Conservation (phyloP, 2,797 vertebrate genomes). For the Lacerta agilis region DNA sequence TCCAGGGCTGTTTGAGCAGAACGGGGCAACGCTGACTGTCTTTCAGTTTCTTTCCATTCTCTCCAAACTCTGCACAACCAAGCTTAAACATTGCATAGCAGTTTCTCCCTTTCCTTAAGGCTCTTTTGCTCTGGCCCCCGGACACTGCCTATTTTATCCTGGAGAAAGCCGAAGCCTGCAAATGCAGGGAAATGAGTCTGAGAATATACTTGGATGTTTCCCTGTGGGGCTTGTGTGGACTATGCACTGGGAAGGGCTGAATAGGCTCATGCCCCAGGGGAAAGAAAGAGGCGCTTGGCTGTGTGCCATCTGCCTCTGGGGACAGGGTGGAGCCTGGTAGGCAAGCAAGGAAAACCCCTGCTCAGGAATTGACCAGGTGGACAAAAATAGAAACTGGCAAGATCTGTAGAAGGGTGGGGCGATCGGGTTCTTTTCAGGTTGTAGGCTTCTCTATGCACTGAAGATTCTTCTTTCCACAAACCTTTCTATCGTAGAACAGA, state of each 20-base stretch:
- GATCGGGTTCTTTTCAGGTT: neutral
- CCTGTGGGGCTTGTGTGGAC: neutral
- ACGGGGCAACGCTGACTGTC: neutral
- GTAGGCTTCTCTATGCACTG: neutral
- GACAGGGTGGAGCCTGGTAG: neutral
- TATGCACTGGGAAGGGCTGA: neutral
- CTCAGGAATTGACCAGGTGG: neutral
- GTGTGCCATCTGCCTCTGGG: neutral
- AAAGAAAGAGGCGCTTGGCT: neutral
- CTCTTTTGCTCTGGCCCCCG: neutral
- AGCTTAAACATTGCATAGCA: neutral
- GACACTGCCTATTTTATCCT: neutral
- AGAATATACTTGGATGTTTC: neutral
- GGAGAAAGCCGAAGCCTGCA: neutral
- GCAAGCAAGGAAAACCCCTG: neutral
- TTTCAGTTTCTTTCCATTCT: neutral
- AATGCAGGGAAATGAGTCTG: neutral
- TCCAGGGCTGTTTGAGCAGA: neutral
- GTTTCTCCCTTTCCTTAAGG: neutral
- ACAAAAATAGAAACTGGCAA: conserved; percentile 2
- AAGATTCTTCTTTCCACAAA: neutral
- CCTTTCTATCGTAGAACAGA: neutral
- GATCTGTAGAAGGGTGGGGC: neutral
- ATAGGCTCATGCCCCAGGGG: neutral
- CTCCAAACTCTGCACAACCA: neutral